These are phyloP conservation scores for Priapulus caudatus DNA, from an alignment of 2,888 invertebrate species.

Conservation along the genomic window DNA sequence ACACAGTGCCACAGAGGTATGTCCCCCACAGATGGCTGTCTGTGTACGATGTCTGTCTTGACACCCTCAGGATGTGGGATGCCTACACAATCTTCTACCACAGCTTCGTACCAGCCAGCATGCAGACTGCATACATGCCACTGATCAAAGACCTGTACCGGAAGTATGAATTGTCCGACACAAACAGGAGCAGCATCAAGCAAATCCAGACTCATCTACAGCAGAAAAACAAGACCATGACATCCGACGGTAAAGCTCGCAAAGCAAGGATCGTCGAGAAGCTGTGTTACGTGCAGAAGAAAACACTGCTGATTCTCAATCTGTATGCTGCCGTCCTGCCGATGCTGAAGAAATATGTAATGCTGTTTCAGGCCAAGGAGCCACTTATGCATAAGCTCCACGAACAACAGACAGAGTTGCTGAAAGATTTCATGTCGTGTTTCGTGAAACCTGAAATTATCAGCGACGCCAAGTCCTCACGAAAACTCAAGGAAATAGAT, in stretches of 20 bases:
- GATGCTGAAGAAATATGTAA: constrained; percentile 8
- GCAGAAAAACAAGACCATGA: constrained; percentile 9
- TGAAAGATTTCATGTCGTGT: constrained; percentile 8
- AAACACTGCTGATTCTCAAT: constrained; percentile 9
- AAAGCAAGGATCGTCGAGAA: constrained; percentile 10
- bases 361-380: constrained; percentile 9
- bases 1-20: constrained; percentile 9
- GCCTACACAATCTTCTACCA: constrained; percentile 9
- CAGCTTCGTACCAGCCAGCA: constrained; percentile 2
- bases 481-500: no score
- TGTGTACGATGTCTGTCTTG: constrained; percentile 11
- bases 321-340: constrained; percentile 9
- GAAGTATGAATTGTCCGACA: no score
- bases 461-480: no score
- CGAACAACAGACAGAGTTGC: constrained; percentile 7
- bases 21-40: constrained; percentile 17
- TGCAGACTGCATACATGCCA: neutral
- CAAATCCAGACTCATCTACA: constrained; percentile 5
- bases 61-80: constrained; percentile 3
- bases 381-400: constrained; percentile 10
- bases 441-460: constrained; percentile 12
- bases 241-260: constrained; percentile 7
- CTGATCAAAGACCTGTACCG: neutral
- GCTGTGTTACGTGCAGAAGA: neutral
- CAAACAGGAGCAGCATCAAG: neutral